Conservation (phyloP, 2,797 vertebrate genomes). For the Myripristis jacobus region DNA sequence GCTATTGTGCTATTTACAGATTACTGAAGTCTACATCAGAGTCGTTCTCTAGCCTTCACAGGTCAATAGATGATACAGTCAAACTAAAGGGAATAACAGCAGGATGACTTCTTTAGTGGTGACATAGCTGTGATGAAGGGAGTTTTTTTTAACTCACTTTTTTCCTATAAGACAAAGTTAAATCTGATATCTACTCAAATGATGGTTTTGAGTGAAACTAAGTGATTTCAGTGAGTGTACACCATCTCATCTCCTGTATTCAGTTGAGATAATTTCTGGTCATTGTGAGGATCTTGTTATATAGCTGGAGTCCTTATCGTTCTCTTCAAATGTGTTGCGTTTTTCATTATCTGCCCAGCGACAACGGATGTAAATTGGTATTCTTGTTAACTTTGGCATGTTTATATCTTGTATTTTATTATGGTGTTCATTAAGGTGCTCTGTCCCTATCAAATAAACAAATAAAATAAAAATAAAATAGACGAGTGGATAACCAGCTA, state of each 20-base stretch:
- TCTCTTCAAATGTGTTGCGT: too few species aligned
- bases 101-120: neutral
- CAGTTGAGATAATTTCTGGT: too few species aligned
- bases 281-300: too few species aligned
- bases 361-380: too few species aligned
- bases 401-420: too few species aligned
- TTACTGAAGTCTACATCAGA: constrained; percentile 3
- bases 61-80: neutral
- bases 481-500: neutral
- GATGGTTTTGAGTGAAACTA: neutral
- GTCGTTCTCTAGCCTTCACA: neutral
- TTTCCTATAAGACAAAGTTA: neutral
- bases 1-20: constrained; percentile 44
- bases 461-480: too few species aligned
- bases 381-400: too few species aligned
- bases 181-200: neutral
- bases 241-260: neutral
- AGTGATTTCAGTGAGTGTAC: neutral
- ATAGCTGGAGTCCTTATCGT: neutral
- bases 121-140: neutral
- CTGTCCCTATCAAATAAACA: too few species aligned
- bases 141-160: neutral
- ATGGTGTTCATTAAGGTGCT: too few species aligned
- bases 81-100: neutral
- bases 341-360: too few species aligned